Evolutionary conservation across 30 jellyfish, hydroid and myxozoan genomes (phyloP).

Genomic region (Rhopilema esculentum): DNA sequence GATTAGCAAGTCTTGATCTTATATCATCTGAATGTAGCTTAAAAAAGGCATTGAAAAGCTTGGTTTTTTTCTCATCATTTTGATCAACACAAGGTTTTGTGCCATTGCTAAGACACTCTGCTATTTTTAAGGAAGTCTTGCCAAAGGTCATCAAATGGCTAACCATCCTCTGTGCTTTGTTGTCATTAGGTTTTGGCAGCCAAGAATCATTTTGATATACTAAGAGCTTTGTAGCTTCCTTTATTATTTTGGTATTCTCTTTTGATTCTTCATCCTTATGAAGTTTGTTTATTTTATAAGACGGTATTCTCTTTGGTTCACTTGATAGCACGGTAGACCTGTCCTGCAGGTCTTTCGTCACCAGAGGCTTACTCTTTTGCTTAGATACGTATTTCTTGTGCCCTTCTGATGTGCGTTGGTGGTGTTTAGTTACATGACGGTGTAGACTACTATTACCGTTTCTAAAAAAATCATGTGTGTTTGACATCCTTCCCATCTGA

Average conservation of each 20-base stretch:
- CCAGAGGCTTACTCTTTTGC: background rate
- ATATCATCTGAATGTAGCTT: conserved; percentile 54
- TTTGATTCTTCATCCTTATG: conserved; percentile 3
- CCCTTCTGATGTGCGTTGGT: too few species aligned
- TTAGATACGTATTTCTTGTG: background rate
- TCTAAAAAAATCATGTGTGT: too few species aligned
- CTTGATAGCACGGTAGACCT: background rate
- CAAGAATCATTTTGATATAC: conserved; percentile 9
- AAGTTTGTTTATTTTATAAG: background rate
- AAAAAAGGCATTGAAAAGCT: conserved; percentile 37
- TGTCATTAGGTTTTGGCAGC: background rate
- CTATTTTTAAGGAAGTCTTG: conserved; percentile 43
- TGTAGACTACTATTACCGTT: too few species aligned
- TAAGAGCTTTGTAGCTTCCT: conserved; percentile 49
- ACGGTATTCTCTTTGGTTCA: background rate
- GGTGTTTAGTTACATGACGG: background rate
- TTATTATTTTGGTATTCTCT: conserved; percentile 46
- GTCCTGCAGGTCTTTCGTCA: background rate
- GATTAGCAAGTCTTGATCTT: conserved; percentile 27
- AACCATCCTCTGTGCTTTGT: conserved; percentile 10
- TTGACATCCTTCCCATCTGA: too few species aligned
- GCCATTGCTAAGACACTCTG: conserved; percentile 27
- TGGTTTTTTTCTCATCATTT: background rate
- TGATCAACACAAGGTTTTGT: conserved; percentile 3
- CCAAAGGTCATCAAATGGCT: conserved; percentile 47